phyloP scores from a whole-genome alignment of 2,113 vertebrate species.

The Triplophysa dalaica region DNA sequence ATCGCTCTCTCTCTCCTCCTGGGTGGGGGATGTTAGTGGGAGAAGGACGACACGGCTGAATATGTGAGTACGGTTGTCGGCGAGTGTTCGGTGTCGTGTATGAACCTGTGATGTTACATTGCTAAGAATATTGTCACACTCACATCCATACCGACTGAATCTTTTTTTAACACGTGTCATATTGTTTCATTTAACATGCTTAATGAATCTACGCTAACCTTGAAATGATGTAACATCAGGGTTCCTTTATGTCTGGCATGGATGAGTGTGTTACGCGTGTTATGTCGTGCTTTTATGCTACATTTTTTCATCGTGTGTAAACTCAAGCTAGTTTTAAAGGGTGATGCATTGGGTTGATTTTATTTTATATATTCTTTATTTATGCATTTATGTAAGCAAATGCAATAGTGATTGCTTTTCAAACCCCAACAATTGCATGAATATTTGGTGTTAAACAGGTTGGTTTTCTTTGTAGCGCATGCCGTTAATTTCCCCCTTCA shows the following conservation, averaged over 20 bases:
- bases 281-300: not conserved
- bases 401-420: not conserved
- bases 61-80: conserved; percentile 84
- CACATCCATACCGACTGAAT: too few relatives aligned
- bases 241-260: conserved; percentile 69
- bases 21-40: conserved; percentile 86
- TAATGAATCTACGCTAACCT: conserved; percentile 10
- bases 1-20: conserved; percentile 75
- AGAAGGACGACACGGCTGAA: conserved; percentile 96
- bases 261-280: conserved; percentile 58
- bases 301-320: not conserved
- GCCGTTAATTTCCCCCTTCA: conserved; percentile 23
- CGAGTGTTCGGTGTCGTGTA: conserved; percentile 55
- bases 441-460: not conserved
- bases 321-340: not conserved
- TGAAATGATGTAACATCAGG: conserved; percentile 71
- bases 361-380: not conserved
- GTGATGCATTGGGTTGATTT: conserved; percentile 14
- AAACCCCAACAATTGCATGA: conserved; percentile 3
- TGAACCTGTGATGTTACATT: conserved; percentile 70
- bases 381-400: not conserved
- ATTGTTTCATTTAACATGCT: not conserved
- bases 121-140: too few relatives aligned
- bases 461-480: not conserved
- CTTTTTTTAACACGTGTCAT: too few relatives aligned